phyloP scores from a whole-genome alignment of 2,888 invertebrate species.

The Desoria tigrina region DNA sequence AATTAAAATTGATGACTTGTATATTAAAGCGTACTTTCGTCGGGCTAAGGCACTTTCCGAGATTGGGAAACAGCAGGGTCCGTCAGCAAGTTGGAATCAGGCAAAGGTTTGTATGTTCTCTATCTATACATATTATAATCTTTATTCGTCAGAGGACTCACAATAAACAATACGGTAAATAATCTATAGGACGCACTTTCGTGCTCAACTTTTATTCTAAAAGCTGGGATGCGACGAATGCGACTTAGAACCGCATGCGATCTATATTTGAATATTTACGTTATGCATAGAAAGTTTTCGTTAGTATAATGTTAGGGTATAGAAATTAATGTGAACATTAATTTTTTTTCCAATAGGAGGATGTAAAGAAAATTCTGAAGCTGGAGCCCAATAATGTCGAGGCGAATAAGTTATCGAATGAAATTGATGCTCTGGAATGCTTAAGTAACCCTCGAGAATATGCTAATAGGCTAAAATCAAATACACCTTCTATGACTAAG shows the following conservation, averaged over 20 bases:
- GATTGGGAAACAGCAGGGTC: slow-evolving; percentile 70
- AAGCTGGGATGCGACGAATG: too few species aligned
- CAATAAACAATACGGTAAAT: background rate
- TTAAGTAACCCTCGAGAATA: slow-evolving; percentile 17
- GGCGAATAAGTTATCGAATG: slow-evolving; percentile 33
- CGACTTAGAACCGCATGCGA: too few species aligned
- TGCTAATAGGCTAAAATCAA: background rate
- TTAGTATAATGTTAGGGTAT: too few species aligned
- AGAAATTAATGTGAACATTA: too few species aligned
- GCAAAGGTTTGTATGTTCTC: background rate
- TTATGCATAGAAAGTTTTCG: too few species aligned
- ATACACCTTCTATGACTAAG: background rate
- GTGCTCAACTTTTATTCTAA: too few species aligned
- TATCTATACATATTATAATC: background rate
- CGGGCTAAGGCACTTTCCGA: slow-evolving; percentile 74
- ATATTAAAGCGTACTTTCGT: slow-evolving; percentile 81
- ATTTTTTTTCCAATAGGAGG: slow-evolving; percentile 22
- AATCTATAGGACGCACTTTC: too few species aligned
- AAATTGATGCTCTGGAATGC: slow-evolving; percentile 24
- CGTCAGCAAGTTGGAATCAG: slow-evolving; percentile 59
- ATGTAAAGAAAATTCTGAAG: slow-evolving; percentile 34
- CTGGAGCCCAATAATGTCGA: slow-evolving; percentile 43
- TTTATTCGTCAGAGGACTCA: slow-evolving; percentile 16
- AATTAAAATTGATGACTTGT: slow-evolving; percentile 72
- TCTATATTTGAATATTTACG: too few species aligned